These are phyloP conservation scores for Phania funesta DNA, from an alignment of 2,888 invertebrate genomes.

Conservation along the genomic window DNA sequence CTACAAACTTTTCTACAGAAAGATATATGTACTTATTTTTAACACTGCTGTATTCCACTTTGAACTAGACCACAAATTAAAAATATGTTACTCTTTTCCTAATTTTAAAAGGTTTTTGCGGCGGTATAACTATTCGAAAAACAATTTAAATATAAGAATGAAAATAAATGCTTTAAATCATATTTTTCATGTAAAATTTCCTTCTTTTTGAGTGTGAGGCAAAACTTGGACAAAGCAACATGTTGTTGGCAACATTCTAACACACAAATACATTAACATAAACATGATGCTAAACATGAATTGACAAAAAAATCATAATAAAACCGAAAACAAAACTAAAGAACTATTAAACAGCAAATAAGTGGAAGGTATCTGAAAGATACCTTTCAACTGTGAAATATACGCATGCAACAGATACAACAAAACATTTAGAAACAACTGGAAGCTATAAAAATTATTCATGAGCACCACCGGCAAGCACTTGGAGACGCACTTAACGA, in stretches of 20 bases:
- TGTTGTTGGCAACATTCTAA: slow-evolving; percentile 7
- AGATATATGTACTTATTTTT: too few species aligned
- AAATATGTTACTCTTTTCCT: too few species aligned
- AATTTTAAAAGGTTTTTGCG: background rate
- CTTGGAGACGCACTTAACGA: slow-evolving; percentile 36
- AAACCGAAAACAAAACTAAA: slow-evolving; percentile 15
- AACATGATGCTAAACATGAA: background rate
- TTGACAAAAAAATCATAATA: background rate
- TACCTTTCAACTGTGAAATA: slow-evolving; percentile 33
- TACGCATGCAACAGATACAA: slow-evolving; percentile 20
- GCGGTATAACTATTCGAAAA: background rate
- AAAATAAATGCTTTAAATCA: background rate
- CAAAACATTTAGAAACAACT: background rate
- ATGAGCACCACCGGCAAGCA: slow-evolving; percentile 3
- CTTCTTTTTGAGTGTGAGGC: background rate
- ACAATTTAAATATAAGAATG: background rate
- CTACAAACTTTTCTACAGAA: too few species aligned
- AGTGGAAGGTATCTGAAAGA: slow-evolving; percentile 37
- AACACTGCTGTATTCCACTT: too few species aligned
- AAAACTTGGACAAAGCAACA: background rate
- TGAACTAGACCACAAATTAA: too few species aligned
- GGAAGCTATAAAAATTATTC: background rate
- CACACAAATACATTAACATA: background rate
- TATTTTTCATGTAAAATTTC: background rate
- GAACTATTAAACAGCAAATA: background rate